Evolutionary conservation across 2,113 vertebrate genomes (phyloP).

Genomic region (Phrynosoma blainvillii): DNA sequence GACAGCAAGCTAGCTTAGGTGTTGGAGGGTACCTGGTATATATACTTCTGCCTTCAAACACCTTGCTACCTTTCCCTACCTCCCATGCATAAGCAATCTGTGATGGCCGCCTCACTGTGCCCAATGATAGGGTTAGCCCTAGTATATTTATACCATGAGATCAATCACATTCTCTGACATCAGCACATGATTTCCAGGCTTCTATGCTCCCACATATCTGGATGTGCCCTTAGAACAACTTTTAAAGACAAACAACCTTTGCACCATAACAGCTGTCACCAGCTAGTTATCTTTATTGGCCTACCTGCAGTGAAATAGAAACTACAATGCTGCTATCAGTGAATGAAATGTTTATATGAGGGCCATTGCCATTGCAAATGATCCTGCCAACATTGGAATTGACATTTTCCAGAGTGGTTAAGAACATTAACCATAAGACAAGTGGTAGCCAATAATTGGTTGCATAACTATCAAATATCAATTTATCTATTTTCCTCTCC

Average conservation of each 20-base stretch:
- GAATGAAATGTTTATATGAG: slow-evolving; percentile 31
- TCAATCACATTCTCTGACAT: neutral
- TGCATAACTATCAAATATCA: slow-evolving; percentile 30
- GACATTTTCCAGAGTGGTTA: slow-evolving; percentile 41
- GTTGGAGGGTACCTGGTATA: neutral
- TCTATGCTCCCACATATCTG: neutral
- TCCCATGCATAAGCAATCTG: neutral
- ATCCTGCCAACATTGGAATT: slow-evolving; percentile 23
- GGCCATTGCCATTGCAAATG: slow-evolving; percentile 3
- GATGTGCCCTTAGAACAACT: neutral
- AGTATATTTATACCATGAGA: neutral
- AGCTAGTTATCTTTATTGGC: slow-evolving; percentile 48
- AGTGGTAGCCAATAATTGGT: slow-evolving; percentile 34
- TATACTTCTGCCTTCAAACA: neutral
- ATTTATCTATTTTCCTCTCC: slow-evolving; percentile 38
- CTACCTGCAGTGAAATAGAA: slow-evolving; percentile 39
- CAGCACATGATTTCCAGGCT: neutral
- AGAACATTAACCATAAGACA: slow-evolving; percentile 47
- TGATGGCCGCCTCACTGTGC: neutral
- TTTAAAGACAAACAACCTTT: neutral
- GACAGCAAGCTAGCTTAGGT: neutral
- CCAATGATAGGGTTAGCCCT: neutral
- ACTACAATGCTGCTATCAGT: slow-evolving; percentile 48
- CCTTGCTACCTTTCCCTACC: neutral
- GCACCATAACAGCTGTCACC: neutral